Evolutionary conservation across 2,797 vertebrate species (phyloP), one percentile per base, ranked within the genome.

Genomic region (Numenius phaeopus): DNA sequence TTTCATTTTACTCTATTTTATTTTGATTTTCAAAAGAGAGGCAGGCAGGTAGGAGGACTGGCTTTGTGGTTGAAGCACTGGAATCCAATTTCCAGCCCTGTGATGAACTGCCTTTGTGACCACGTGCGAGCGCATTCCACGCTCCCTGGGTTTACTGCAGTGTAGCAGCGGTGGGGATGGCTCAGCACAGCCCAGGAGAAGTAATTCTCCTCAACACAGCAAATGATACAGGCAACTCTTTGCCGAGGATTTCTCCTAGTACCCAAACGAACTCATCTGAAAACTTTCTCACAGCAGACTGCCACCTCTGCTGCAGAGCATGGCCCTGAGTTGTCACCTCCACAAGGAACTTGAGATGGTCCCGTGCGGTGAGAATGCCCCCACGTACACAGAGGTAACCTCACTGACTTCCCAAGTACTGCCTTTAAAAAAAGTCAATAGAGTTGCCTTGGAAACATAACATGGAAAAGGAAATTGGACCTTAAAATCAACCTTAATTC

Each of bases 111-210:
- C 55, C 9, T 67, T 15, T 75, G 78, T 30, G 62, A 55, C 61
- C 26, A 47, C 0, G 0, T 11, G 21, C 1, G 5, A 80, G 61
- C 1, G 5, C 21, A 20, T 26, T 55, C 61, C 19, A 23, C 0
- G 14, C 14, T 57, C 47, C 81, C 50, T 34, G 77, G 24, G 23
- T 7, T 82, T 50, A 10, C 1, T 55, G 34, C 26, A 58, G 64
- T 17, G 11, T 0, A 19, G 65, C 67, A 42, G n/a, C 5, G 2
- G 11, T 52, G 76, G 39, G 69, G 42, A 69, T 26, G 61, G 69
- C 77, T 76, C 86, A 67, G 69, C 57, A 57, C 40, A 64, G 89
- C 67, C 62, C 61, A 62, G 47, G 47, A 65, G n/a, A 18, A 72
- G 26, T 2, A 61, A 66, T 79, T 59, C 27, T 61, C 17, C 44